These are phyloP conservation scores for Atethmia centrago DNA, from an alignment of 2,888 invertebrate genomes.

Conservation along the genomic window DNA sequence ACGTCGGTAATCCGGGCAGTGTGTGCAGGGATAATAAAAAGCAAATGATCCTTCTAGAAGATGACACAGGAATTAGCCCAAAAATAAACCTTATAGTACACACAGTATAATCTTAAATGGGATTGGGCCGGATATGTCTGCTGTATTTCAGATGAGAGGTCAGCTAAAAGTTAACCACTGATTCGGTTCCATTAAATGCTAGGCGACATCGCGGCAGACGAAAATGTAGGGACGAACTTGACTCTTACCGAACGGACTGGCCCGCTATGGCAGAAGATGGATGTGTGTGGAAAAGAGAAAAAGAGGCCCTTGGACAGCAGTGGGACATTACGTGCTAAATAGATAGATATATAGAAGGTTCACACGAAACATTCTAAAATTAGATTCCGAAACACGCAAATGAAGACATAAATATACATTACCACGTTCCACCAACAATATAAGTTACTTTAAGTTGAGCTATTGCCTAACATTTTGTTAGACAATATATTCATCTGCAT, in stretches of 20 bases:
- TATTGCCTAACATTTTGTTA: conserved; percentile 21
- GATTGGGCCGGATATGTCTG: not conserved
- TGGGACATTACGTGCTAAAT: not conserved
- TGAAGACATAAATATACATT: conserved; percentile 29
- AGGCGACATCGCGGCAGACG: not conserved
- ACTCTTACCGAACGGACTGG: too few species aligned
- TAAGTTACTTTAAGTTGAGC: conserved; percentile 12
- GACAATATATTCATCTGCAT: conserved; percentile 40
- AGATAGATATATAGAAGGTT: not conserved
- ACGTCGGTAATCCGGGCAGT: not conserved
- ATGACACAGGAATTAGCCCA: not conserved
- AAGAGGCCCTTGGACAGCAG: too few species aligned
- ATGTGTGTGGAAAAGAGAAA: not conserved
- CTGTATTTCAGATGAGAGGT: too few species aligned
- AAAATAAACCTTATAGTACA: not conserved
- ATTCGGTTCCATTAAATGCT: not conserved
- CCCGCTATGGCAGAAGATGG: too few species aligned
- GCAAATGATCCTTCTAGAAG: not conserved
- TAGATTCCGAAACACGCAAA: conserved; percentile 6
- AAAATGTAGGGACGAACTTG: not conserved
- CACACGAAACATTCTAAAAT: not conserved
- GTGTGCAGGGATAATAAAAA: not conserved
- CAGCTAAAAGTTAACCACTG: not conserved
- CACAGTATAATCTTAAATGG: not conserved
- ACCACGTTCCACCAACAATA: conserved; percentile 9